A percentile compares a stretch with the other conserved stretches of the same genome.
phyloP scores from a whole-genome alignment of 2,797 vertebrate species.

The Ispidina lecontei region DNA sequence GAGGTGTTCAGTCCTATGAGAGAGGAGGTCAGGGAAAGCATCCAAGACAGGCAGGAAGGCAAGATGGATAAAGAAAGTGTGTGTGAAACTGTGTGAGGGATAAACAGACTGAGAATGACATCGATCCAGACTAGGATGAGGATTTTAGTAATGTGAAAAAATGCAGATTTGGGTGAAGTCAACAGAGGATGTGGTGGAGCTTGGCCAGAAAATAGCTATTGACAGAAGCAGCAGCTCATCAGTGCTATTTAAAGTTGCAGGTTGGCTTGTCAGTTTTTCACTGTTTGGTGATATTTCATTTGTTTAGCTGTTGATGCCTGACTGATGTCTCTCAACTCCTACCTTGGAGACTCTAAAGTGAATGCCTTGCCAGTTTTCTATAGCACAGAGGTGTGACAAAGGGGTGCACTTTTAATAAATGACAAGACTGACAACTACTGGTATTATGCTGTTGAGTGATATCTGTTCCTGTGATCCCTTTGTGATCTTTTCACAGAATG shows the following conservation, averaged over 20 bases:
- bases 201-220: not conserved
- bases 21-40: not conserved
- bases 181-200: not conserved
- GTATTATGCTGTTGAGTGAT: not conserved
- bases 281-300: not conserved
- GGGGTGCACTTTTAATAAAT: not conserved
- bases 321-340: not conserved
- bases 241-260: constrained; percentile 3
- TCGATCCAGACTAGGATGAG: not conserved
- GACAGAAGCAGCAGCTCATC: not conserved
- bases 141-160: not conserved
- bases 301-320: not conserved
- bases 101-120: not conserved
- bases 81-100: accelerated
- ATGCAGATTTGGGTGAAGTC: not conserved
- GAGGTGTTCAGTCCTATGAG: not conserved
- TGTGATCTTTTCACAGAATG: not conserved
- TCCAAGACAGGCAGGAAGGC: not conserved
- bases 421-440: not conserved
- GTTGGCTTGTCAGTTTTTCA: not conserved
- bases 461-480: not conserved
- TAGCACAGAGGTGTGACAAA: too few relatives aligned
- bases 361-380: not conserved
- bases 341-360: not conserved
- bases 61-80: not conserved